These are phyloP conservation scores for Hedya salicella DNA, from an alignment of 2,888 invertebrate species.

Conservation along the genomic window DNA sequence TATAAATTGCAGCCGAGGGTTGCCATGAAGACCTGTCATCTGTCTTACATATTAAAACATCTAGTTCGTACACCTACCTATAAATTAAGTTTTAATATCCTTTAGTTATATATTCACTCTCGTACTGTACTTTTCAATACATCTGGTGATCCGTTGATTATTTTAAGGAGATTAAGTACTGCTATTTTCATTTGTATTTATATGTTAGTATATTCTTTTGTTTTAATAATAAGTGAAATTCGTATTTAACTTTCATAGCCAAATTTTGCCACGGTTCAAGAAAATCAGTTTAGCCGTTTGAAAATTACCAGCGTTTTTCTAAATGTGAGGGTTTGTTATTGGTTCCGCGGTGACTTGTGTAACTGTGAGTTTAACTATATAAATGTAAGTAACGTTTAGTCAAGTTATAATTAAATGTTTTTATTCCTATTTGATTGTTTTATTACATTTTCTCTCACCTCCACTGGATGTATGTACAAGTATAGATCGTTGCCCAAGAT, in stretches of 20 bases:
- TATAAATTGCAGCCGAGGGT: too few relatives aligned
- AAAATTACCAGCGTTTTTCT: too few relatives aligned
- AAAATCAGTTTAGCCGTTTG: too few relatives aligned
- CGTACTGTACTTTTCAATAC: not conserved
- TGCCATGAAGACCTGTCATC: too few relatives aligned
- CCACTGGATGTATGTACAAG: too few relatives aligned
- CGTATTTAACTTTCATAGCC: not conserved
- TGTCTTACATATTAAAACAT: too few relatives aligned
- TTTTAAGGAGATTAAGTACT: not conserved
- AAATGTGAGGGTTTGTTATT: too few relatives aligned
- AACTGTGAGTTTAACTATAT: constrained; percentile 26
- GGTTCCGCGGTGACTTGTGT: too few relatives aligned
- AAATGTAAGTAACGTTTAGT: constrained; percentile 27
- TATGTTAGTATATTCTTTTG: not conserved
- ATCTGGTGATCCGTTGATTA: not conserved
- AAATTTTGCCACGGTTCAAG: too few relatives aligned
- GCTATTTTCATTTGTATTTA: not conserved
- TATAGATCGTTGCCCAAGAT: too few relatives aligned
- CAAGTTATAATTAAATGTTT: constrained; percentile 35
- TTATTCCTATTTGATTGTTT: constrained; percentile 9
- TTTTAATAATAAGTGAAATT: not conserved
- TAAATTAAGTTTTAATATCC: not conserved
- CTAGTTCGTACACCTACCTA: not conserved
- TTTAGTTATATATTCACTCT: not conserved
- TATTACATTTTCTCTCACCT: not conserved